A percentile compares a stretch with the other conserved stretches of the same genome.
Conservation (phyloP, 2,888 invertebrate species). For the Pseudococcus longispinus region DNA sequence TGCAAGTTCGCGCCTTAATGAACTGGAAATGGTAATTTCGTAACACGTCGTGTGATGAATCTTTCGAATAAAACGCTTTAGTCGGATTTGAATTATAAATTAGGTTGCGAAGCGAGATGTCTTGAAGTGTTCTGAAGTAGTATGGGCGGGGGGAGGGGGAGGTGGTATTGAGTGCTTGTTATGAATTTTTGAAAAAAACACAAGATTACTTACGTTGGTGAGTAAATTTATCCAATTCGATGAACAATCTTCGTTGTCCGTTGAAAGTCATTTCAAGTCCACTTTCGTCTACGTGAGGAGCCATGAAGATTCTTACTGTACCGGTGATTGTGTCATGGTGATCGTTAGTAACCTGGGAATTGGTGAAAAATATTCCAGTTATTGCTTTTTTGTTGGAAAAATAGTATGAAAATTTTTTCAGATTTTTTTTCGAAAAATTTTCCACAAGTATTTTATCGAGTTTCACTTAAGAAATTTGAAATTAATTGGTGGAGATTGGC, state of each 20-base stretch:
- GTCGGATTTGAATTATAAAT: not conserved
- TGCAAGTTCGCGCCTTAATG: not conserved
- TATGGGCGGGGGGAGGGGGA: too few species aligned
- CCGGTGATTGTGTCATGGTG: constrained; percentile 63
- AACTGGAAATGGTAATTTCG: not conserved
- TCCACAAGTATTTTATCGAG: too few species aligned
- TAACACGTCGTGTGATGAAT: not conserved
- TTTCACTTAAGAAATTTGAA: too few species aligned
- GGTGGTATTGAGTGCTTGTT: too few species aligned
- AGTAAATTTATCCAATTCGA: constrained; percentile 77
- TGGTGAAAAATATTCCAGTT: not conserved
- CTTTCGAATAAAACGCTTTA: not conserved
- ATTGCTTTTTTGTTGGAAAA: too few species aligned
- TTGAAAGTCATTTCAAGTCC: constrained; percentile 70
- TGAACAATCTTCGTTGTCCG: constrained; percentile 71
- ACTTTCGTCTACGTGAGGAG: constrained; percentile 72
- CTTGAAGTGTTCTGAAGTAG: not conserved
- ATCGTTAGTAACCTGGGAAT: not conserved
- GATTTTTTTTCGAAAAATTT: too few species aligned
- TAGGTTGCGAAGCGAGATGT: not conserved
- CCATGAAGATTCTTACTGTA: constrained; percentile 75
- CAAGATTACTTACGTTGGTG: constrained; percentile 66
- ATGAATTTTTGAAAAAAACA: not conserved
- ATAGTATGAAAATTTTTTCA: too few species aligned
- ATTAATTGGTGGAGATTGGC: too few species aligned